Conservation (phyloP, 2,113 vertebrate species). For the Ophiodon elongatus region DNA sequence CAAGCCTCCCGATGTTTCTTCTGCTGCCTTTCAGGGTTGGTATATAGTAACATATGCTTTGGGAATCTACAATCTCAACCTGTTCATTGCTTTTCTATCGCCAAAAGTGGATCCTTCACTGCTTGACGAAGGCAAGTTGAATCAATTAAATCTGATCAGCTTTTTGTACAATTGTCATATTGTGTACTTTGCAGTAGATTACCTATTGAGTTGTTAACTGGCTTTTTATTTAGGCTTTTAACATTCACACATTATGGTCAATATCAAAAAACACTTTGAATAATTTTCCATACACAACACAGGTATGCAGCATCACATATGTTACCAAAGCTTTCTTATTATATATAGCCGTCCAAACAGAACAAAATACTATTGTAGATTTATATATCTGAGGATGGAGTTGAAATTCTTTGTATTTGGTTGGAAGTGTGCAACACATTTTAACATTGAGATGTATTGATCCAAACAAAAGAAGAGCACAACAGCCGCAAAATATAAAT, state of each 20-base stretch:
- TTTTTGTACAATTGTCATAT: not conserved
- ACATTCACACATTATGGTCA: not conserved
- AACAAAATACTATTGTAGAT: too few relatives aligned
- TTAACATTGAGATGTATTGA: not conserved
- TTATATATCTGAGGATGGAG: too few relatives aligned
- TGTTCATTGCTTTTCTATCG: conserved; percentile 89
- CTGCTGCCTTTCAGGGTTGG: conserved; percentile 83
- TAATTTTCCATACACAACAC: not conserved
- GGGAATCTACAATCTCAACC: conserved; percentile 89
- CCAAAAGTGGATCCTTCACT: conserved; percentile 89
- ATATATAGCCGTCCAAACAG: not conserved
- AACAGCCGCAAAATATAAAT: not conserved
- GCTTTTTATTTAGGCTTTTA: conserved; percentile 11
- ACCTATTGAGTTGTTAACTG: not conserved
- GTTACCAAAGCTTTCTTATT: not conserved
- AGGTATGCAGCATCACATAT: not conserved
- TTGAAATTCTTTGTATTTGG: too few relatives aligned
- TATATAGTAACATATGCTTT: conserved; percentile 89
- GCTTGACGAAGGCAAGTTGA: conserved; percentile 85
- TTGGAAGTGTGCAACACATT: not conserved
- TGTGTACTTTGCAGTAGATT: not conserved
- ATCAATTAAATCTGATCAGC: not conserved
- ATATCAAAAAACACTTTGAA: not conserved
- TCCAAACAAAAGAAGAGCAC: not conserved
- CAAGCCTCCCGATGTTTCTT: conserved; percentile 46